Conservation (phyloP, 2,888 invertebrate genomes). For the Seira musarum region DNA sequence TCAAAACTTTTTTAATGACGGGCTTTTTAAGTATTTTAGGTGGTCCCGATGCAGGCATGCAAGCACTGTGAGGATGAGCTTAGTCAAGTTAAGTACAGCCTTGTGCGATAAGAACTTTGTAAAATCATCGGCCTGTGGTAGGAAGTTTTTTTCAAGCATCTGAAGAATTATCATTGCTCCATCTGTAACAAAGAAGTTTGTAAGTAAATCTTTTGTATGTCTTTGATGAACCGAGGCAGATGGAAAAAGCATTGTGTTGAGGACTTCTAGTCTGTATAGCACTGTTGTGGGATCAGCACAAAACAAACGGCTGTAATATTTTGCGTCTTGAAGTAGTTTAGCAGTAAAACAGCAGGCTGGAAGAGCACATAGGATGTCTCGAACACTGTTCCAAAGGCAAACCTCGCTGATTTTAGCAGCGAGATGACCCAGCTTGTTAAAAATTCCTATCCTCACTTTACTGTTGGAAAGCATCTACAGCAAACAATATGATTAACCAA, state of each 20-base stretch:
- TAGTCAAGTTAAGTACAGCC: constrained; percentile 89
- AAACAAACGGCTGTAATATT: constrained; percentile 66
- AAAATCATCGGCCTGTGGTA: constrained; percentile 84
- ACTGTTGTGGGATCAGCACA: constrained; percentile 74
- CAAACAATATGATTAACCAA: constrained; percentile 4
- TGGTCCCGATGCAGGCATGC: constrained; percentile 83
- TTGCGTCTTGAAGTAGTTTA: constrained; percentile 72
- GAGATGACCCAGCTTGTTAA: constrained; percentile 84
- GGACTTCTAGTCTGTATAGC: constrained; percentile 83
- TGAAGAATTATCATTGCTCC: constrained; percentile 82
- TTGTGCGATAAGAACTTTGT: constrained; percentile 88
- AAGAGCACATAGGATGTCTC: constrained; percentile 84
- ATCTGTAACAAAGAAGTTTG: constrained; percentile 74
- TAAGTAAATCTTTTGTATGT: constrained; percentile 73
- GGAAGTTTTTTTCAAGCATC: constrained; percentile 87
- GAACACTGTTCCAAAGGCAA: constrained; percentile 87
- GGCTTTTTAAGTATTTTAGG: constrained; percentile 62
- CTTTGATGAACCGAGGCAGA: constrained; percentile 83
- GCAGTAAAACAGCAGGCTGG: constrained; percentile 83
- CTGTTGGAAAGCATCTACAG: constrained; percentile 83
- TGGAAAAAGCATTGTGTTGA: constrained; percentile 94
- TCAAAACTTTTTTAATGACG: constrained; percentile 64
- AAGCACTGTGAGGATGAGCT: constrained; percentile 89
- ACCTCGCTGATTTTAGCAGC: constrained; percentile 87
- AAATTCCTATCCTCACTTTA: constrained; percentile 67